These are phyloP conservation scores for Peromyscus melanophrys DNA, from an alignment of 2,797 vertebrate species.

Conservation along the genomic window DNA sequence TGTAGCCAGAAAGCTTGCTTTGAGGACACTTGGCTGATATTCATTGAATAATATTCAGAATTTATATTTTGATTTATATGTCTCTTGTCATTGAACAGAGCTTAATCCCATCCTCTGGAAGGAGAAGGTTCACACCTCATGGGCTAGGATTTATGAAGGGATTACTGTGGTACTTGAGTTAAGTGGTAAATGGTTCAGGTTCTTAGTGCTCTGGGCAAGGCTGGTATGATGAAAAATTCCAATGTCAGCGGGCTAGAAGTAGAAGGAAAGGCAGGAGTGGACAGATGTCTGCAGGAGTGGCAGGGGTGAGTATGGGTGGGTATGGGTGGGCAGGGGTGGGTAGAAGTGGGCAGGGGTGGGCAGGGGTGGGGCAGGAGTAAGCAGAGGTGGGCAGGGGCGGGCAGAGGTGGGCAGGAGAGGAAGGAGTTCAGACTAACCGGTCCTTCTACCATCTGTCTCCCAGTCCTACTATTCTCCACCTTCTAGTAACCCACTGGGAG, in stretches of 20 bases:
- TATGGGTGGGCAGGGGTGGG: background rate
- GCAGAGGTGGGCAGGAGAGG: too few relatives aligned
- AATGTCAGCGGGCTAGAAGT: background rate
- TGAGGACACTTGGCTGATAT: conserved; percentile 32
- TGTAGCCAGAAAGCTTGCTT: background rate
- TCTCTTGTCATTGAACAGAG: conserved; percentile 49
- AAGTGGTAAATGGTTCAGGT: background rate
- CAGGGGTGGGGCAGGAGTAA: background rate
- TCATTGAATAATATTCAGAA: conserved; percentile 54
- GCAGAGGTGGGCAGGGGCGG: background rate
- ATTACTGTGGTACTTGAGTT: background rate
- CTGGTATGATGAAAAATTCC: background rate
- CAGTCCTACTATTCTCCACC: background rate
- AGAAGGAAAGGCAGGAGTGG: background rate
- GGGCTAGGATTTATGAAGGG: conserved; percentile 32
- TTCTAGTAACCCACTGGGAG: background rate
- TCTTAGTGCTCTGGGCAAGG: background rate
- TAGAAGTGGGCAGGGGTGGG: background rate
- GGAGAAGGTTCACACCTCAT: background rate
- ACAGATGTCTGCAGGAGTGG: background rate
- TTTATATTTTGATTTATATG: conserved; percentile 47
- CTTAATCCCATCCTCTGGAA: background rate
- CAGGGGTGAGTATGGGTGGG: too few relatives aligned
- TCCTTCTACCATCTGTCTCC: background rate
- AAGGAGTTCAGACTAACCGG: background rate